Percentiles rank a stretch among this genome's conserved stretches.
These are phyloP conservation scores for Orchesellides sinensis DNA, from an alignment of 2,888 invertebrate species.

Conservation along the genomic window DNA sequence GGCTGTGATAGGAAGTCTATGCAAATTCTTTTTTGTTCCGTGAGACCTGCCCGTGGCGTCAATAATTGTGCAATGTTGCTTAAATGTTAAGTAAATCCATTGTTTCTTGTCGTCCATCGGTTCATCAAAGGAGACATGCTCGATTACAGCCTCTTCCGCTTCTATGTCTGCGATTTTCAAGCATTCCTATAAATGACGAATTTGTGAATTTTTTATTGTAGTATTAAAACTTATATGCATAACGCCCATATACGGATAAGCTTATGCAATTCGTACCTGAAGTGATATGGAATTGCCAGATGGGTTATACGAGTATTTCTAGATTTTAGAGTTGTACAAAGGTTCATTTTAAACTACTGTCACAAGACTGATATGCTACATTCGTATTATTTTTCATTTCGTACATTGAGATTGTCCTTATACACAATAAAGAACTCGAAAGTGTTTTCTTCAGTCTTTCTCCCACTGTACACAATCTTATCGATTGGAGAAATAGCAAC, in stretches of 20 bases:
- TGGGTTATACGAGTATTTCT: conserved; percentile 74
- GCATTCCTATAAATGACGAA: conserved; percentile 56
- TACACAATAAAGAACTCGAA: conserved; percentile 71
- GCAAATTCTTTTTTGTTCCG: conserved; percentile 73
- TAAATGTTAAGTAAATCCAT: conserved; percentile 73
- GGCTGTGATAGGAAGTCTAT: conserved; percentile 69
- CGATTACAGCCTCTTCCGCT: conserved; percentile 68
- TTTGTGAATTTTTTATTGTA: too few species aligned
- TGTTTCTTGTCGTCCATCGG: conserved; percentile 73
- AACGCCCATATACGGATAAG: too few species aligned
- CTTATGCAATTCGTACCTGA: conserved; percentile 66
- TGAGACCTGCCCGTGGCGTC: conserved; percentile 72
- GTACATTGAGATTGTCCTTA: conserved; percentile 68
- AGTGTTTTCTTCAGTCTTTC: conserved; percentile 60
- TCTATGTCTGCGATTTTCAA: conserved; percentile 73
- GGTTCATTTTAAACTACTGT: conserved; percentile 57
- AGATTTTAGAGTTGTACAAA: conserved; percentile 3
- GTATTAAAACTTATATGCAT: too few species aligned
- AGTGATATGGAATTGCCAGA: conserved; percentile 68
- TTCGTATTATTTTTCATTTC: not conserved
- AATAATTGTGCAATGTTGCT: conserved; percentile 69
- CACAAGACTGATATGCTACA: too few species aligned
- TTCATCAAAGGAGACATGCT: conserved; percentile 71
- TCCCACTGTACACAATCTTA: conserved; percentile 59
- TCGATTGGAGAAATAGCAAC: conserved; percentile 70